Conservation (phyloP, 1,140 invertebrate species). For the Papilio aristodemus region DNA sequence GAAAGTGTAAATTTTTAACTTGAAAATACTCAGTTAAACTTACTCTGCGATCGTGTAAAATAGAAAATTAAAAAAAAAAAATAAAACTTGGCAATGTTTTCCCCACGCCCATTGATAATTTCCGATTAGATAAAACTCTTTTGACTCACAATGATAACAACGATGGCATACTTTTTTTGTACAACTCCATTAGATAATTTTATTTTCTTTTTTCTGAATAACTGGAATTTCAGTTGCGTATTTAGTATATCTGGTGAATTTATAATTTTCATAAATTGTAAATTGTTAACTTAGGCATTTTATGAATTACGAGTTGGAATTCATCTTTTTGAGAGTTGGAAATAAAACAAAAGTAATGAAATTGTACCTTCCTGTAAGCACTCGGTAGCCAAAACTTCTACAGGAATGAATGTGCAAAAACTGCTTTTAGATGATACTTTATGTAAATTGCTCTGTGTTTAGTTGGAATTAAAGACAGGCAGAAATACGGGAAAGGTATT, state of each 20-base stretch:
- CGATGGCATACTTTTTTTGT: slow-evolving; percentile 51
- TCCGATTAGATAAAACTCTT: slow-evolving; percentile 66
- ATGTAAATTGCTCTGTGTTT: no score
- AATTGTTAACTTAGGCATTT: no score
- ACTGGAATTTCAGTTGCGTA: neutral
- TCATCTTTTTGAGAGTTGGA: no score
- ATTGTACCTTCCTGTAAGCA: no score
- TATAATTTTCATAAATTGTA: neutral
- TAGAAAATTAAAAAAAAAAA: slow-evolving; percentile 38
- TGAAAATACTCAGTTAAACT: neutral
- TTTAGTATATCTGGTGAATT: neutral
- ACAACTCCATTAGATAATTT: slow-evolving; percentile 5
- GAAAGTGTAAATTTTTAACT: neutral
- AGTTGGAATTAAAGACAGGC: no score
- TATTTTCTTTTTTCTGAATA: neutral
- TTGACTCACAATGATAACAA: slow-evolving; percentile 60
- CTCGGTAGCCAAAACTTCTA: no score
- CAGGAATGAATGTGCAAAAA: no score
- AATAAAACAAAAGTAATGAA: no score
- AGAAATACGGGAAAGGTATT: no score
- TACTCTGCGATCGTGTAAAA: neutral
- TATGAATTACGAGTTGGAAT: no score
- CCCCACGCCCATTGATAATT: slow-evolving; percentile 67
- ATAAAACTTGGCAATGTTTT: slow-evolving; percentile 42
- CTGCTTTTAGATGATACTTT: no score